Evolutionary conservation across 2,797 vertebrate genomes (phyloP).

Genomic region (Gorsachius magnificus): DNA sequence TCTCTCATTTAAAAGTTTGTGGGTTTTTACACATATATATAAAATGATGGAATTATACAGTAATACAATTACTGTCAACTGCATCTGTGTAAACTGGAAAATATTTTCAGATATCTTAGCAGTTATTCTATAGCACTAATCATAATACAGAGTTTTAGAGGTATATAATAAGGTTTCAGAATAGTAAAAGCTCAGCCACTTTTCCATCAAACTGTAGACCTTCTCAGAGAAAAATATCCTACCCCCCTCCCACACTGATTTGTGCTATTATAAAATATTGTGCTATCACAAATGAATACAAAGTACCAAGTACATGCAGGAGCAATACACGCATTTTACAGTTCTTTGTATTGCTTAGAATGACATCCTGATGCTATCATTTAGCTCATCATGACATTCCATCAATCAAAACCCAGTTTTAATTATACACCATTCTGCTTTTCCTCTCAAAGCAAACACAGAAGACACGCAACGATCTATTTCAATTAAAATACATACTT

Average conservation of each 20-base stretch:
- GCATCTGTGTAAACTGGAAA: not conserved
- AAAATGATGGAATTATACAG: not conserved
- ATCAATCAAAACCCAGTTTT: constrained; percentile 56
- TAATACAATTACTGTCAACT: not conserved
- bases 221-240: not conserved
- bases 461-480: not conserved
- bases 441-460: not conserved
- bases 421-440: not conserved
- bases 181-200: not conserved
- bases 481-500: constrained; percentile 47
- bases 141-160: not conserved
- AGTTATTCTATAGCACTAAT: not conserved
- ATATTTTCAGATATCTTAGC: not conserved
- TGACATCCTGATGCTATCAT: constrained; percentile 4
- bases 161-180: not conserved
- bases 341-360: not conserved
- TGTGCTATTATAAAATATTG: not conserved
- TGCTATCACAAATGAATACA: not conserved
- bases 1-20: not conserved
- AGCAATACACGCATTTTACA: not conserved
- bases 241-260: accelerated
- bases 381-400: not conserved
- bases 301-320: not conserved
- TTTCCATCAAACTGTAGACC: not conserved
- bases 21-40: not conserved